These are phyloP conservation scores for Poicephalus meyeri DNA, from an alignment of 2,113 vertebrate species.

Conservation along the genomic window DNA sequence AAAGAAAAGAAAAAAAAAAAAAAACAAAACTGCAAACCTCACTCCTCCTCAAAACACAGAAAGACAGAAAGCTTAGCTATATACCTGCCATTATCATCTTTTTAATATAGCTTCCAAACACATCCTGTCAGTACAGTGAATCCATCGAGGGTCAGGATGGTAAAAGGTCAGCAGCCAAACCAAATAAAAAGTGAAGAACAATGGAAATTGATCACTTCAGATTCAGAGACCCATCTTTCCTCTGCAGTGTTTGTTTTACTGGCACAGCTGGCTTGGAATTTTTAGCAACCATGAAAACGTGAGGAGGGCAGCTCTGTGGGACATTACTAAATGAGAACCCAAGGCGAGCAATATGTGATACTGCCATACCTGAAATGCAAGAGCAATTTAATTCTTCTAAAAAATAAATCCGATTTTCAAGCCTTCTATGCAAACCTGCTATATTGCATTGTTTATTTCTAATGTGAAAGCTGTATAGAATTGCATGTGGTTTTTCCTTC, in stretches of 20 bases:
- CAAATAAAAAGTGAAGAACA: neutral
- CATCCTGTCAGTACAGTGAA: neutral
- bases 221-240: neutral
- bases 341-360: neutral
- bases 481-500: neutral
- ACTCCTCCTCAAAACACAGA: neutral
- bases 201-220: neutral
- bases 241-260: neutral
- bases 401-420: neutral
- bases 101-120: neutral
- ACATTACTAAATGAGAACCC: neutral
- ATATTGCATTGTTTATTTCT: neutral
- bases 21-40: neutral
- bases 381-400: neutral
- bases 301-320: neutral
- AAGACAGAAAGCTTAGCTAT: neutral
- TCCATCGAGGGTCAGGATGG: neutral
- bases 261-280: neutral
- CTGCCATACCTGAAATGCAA: neutral
- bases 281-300: neutral
- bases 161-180: neutral
- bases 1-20: neutral
- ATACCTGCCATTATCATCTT: neutral
- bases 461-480: neutral
- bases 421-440: neutral